Base-by-base conservation (phyloP, 2,797 vertebrate species). In the Pseudochromis fuscus region DNA sequence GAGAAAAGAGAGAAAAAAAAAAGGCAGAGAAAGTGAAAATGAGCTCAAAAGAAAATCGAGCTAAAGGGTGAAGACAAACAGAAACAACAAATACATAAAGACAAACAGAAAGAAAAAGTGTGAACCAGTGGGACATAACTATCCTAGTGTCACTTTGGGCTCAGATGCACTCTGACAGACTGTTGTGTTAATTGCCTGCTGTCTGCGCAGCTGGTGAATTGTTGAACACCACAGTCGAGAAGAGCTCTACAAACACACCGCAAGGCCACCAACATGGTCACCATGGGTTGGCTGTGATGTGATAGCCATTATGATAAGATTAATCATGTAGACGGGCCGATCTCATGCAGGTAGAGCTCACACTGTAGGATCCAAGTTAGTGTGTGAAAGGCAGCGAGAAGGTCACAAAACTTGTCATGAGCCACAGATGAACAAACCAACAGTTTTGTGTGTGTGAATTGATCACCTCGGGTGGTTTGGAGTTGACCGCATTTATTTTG, bases 381-480 rank as follows among this genome's bases (percentile, higher is more conserved):
- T 19, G 27, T 11, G 25, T 64, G n/a, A 35, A 42, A 67, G 56
- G 49, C 44, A 11, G n/a, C 28, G 16, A 46, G 30, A 68, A 56
- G 38, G 50, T 78, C 57, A 65, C 7, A 13, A 11, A 63, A 46
- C 23, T 68, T 25, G n/a, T n/a, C n/a, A n/a, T n/a, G n/a, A n/a
- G n/a, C n/a, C n/a, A n/a, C 28, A 16, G 25, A 35, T 45, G 52
- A 10, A 67, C n/a, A n/a, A n/a, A n/a, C n/a, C n/a, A n/a, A n/a
- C n/a, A n/a, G n/a, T n/a, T n/a, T n/a, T n/a, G n/a, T n/a, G n/a
- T n/a, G n/a, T n/a, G n/a, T n/a, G n/a, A n/a, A n/a, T n/a, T n/a
- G n/a, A n/a, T n/a, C n/a, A 93, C 92, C 92, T 92, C 48, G 0
- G 78, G 33, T 19, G 88, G 87, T 0, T 79, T 71, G 24, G 71